Base-by-base conservation (phyloP, 2,888 invertebrate genomes). In the Chirona hameri region DNA sequence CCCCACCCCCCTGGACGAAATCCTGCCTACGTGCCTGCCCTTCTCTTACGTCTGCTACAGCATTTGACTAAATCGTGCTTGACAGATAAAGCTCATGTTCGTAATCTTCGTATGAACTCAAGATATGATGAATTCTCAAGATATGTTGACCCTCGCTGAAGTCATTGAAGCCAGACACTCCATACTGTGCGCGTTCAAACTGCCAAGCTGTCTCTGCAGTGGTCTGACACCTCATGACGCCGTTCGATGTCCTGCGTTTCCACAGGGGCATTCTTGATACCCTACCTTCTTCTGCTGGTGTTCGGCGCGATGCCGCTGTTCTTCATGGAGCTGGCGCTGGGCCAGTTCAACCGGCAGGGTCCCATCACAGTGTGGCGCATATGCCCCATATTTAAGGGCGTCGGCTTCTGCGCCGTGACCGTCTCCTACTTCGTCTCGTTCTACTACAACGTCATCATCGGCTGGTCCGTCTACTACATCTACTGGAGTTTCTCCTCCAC, bases 381-480 rank as follows among this genome's bases (percentile, higher is more conserved):
- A 87, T 93, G 93, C 86, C 94, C 94, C 0, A 88, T 95, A 60
- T 94, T 95, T 86, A 94, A 52, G n/a, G 93, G 93, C 85, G 93
- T 93, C 57, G 94, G 94, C 82, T 93, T 93, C 88, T 94, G 94
- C 88, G 93, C 93, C 29, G 93, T 93, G 72, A 90, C 93, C 88
- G 93, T 94, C 69, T 93, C 93, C 24, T 94, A 93, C 89, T 93
- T 93, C 89, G 87, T 94, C 24, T 93, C 93, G 0, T 94, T 93
- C 88, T 94, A 94, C 88, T 94, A 94, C 89, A 95, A 95, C 88
- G 94, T 95, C 82, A 94, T 95, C 86, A 94, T 95, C 86, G 94
- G 92, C 81, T 95, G 95, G 95, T 91, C 94, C 5, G 89, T 95
- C 85, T 94, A 93, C 90, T 95, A 94, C 89, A 90, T 95, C 85